Evolutionary conservation across 2,113 vertebrate genomes (phyloP), one percentile per base, ranked within the genome.

Genomic region (Hiodon alosoides): DNA sequence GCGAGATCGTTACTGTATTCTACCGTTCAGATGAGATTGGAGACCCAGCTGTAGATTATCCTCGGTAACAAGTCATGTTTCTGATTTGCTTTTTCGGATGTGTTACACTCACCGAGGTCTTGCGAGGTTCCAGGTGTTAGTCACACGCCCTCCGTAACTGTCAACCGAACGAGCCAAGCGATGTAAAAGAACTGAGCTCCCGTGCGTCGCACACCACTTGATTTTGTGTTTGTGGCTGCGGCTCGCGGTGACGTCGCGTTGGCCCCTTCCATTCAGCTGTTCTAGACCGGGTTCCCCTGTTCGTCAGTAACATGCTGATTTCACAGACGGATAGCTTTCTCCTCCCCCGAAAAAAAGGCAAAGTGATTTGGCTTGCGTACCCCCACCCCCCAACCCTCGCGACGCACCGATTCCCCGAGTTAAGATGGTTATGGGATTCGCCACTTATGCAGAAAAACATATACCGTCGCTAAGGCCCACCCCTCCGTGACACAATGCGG

Each of bases 201-300:
- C 82, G 83, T 85, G 83, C 60, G 69, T 74, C 77, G 7, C 0
- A 74, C 83, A n/a, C 82, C 86, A 85, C 80, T 74, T 79, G 84
- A 87, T 88, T 85, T 81, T 75, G 85, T 83, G 89, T 84, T 85
- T 86, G 82, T 89, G 89, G 86, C 78, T 83, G 86, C 88, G 68
- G 80, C 79, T 77, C 81, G 78, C 59, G 79, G 85, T 93, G 92
- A 93, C 92, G 92, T 92, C 86, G 87, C 83, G 71, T 57, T 81
- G 80, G 83, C 79, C 78, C 81, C 83, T 79, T 90, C 91, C 90
- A 92, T 93, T 91, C 86, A 88, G 87, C 82, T 86, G 80, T 70
- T 69, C 72, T 69, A 72, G 64, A 77, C 78, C 77, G 81, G 81
- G 81, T 88, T 76, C 77, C 78, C 78, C 75, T 61, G 78, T 78